Evolutionary conservation across 2,888 invertebrate genomes (phyloP).

Genomic region (Acleris sparsana): DNA sequence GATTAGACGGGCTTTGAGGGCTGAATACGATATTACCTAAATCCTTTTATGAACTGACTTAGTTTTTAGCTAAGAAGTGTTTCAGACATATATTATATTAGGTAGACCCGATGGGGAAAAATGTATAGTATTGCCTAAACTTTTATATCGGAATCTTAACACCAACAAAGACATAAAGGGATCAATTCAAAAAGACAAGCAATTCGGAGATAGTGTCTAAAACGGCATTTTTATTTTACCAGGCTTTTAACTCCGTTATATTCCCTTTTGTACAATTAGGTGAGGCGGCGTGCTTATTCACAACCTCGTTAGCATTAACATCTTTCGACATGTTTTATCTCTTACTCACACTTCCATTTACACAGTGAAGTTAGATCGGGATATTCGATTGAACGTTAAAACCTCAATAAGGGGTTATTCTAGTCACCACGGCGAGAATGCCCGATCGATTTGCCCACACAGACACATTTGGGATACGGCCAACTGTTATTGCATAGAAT

Average conservation of each 20-base stretch:
- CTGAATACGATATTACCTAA: slow-evolving; percentile 3
- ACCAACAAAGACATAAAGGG: too few species aligned
- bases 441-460: slow-evolving; percentile 72
- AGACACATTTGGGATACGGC: slow-evolving; percentile 70
- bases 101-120: too few species aligned
- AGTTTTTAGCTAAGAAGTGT: not conserved
- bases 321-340: slow-evolving; percentile 5
- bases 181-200: not conserved
- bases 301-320: slow-evolving; percentile 6
- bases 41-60: slow-evolving; percentile 4
- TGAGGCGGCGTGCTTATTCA: slow-evolving; percentile 38
- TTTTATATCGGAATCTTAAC: too few species aligned
- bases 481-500: slow-evolving; percentile 74
- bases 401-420: slow-evolving; percentile 29
- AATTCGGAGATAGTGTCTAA: slow-evolving; percentile 10
- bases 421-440: slow-evolving; percentile 36
- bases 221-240: slow-evolving; percentile 5
- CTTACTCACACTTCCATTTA: slow-evolving; percentile 16
- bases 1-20: not conserved
- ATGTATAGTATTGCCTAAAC: too few species aligned
- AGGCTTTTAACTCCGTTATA: not conserved
- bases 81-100: too few species aligned
- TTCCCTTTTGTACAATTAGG: slow-evolving; percentile 41
- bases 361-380: slow-evolving; percentile 3
- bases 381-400: slow-evolving; percentile 18